Conservation (phyloP, 1,140 invertebrate species). For the Eurosta solidaginis region DNA sequence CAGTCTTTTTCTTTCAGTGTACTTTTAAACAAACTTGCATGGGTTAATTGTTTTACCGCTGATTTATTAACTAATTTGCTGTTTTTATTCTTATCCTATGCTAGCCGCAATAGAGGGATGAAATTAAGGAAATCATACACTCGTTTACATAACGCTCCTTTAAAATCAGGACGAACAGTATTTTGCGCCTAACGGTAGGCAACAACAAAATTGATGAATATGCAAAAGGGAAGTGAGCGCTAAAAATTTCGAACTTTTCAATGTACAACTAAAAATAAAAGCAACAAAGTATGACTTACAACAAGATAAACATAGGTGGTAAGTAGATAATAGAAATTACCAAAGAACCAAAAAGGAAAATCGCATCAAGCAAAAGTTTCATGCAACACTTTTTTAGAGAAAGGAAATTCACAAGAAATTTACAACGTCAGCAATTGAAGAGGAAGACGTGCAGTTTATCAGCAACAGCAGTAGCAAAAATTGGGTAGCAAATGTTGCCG, state of each 20-base stretch:
- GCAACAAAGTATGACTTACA: not conserved
- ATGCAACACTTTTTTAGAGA: not conserved
- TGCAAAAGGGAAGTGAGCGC: not conserved
- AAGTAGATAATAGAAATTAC: not conserved
- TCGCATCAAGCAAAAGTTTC: not conserved
- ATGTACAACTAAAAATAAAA: not conserved
- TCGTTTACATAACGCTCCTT: too few species aligned
- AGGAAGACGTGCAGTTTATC: not conserved
- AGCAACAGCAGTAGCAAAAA: not conserved
- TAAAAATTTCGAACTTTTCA: conserved; percentile 23
- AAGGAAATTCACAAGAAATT: not conserved
- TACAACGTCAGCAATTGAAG: conserved; percentile 29
- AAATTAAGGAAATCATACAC: not conserved
- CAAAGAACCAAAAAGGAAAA: conserved; percentile 6
- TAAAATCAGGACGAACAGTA: not conserved
- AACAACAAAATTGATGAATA: not conserved
- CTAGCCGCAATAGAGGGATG: not conserved
- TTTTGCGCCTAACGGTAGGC: conserved; percentile 11
- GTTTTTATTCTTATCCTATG: not conserved
- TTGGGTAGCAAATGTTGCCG: conserved; percentile 1
- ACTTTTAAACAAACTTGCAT: not conserved
- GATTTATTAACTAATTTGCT: conserved; percentile 21
- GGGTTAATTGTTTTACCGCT: conserved; percentile 24
- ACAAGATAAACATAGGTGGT: not conserved
- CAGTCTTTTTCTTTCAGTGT: too few species aligned